phyloP scores from a whole-genome alignment of 2,113 vertebrate species.

The Lynx canadensis region DNA sequence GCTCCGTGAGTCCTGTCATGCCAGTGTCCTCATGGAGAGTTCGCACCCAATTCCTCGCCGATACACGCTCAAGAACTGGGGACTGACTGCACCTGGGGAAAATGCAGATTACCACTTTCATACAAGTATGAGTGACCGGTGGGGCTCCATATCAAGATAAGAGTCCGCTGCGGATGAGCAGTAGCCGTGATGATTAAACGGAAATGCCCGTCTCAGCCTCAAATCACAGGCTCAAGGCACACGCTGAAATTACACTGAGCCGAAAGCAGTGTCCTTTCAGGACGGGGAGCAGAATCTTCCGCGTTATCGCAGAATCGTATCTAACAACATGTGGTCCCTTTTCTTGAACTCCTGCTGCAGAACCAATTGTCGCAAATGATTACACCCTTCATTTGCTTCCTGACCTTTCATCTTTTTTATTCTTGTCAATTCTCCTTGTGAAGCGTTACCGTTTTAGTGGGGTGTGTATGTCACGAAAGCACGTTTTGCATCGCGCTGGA shows the following conservation, averaged over 20 bases:
- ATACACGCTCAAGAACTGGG: neutral
- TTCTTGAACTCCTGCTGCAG: neutral
- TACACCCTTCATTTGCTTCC: constrained; percentile 53
- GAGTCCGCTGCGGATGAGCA: neutral
- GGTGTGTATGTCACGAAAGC: constrained; percentile 68
- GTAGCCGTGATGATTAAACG: neutral
- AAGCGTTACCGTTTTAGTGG: constrained; percentile 32
- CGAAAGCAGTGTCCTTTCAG: neutral
- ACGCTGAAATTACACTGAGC: neutral
- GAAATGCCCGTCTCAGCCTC: neutral
- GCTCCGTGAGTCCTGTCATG: neutral
- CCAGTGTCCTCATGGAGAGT: neutral
- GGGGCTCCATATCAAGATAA: neutral
- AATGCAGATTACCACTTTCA: neutral
- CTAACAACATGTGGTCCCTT: constrained; percentile 9
- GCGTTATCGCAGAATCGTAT: neutral
- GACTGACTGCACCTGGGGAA: neutral
- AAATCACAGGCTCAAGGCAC: neutral
- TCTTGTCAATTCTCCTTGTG: constrained; percentile 55
- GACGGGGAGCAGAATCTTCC: neutral
- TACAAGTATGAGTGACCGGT: neutral
- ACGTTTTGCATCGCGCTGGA: constrained; percentile 48
- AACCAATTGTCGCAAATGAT: constrained; percentile 46
- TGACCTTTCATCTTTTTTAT: constrained; percentile 63
- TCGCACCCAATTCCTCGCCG: neutral